A percentile compares a stretch with the other conserved stretches of the same genome.
phyloP scores from a whole-genome alignment of 1,140 invertebrate species.

The Epicauta chinensis region DNA sequence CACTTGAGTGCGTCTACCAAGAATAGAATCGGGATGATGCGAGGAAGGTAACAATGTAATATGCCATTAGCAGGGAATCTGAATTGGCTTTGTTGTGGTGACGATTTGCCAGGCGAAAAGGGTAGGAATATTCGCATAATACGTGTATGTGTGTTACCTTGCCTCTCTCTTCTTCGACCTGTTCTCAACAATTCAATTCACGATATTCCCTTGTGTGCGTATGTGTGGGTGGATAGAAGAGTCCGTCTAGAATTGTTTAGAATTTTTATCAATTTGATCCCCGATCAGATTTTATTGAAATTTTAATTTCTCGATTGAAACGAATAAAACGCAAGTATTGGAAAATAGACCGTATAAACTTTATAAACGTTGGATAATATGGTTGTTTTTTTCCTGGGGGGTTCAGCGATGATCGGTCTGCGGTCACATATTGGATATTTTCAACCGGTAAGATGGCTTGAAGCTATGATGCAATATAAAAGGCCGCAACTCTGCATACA shows the following conservation, averaged over 20 bases:
- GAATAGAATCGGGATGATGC: slow-evolving; percentile 29
- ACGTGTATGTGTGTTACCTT: slow-evolving; percentile 3
- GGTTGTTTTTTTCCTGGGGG: slow-evolving; percentile 25
- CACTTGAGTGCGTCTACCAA: slow-evolving; percentile 34
- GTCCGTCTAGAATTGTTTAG: no score
- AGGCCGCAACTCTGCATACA: slow-evolving; percentile 30
- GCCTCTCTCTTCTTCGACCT: slow-evolving; percentile 3
- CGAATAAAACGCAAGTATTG: no score
- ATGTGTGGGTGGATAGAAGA: no score
- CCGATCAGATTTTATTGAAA: no score
- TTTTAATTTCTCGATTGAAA: no score
- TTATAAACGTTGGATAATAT: slow-evolving; percentile 24
- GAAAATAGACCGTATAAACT: slow-evolving; percentile 20
- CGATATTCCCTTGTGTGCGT: no score
- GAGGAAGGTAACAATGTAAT: slow-evolving; percentile 44
- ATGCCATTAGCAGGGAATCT: slow-evolving; percentile 44
- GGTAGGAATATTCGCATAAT: slow-evolving; percentile 9
- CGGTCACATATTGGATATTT: slow-evolving; percentile 25
- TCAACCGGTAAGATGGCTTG: slow-evolving; percentile 24
- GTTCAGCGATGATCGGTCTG: slow-evolving; percentile 18
- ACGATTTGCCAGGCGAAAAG: slow-evolving; percentile 18
- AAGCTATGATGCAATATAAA: slow-evolving; percentile 27
- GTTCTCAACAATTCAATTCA: neutral
- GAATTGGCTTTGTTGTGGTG: slow-evolving; percentile 43
- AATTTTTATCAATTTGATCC: no score